Evolutionary conservation across 2,797 vertebrate species (phyloP).

Genomic region (Typhlichthys subterraneus): DNA sequence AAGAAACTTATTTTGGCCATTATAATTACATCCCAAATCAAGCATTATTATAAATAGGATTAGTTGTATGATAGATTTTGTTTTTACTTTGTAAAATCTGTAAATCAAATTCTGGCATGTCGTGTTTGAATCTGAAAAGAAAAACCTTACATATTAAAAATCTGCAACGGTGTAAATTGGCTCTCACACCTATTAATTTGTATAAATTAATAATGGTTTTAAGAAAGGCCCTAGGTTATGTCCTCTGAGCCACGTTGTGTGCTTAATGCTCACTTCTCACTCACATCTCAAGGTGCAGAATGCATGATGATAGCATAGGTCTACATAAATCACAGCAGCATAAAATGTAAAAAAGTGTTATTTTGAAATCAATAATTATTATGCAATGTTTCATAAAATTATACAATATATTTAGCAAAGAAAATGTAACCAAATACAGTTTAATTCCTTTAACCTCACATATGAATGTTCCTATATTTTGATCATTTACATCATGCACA

Average conservation of each 20-base stretch:
- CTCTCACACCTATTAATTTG: conserved; percentile 1
- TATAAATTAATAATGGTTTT: conserved; percentile 35
- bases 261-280: conserved; percentile 32
- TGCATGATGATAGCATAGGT: conserved; percentile 24
- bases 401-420: neutral
- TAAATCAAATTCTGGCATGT: conserved; percentile 32
- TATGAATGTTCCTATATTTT: no score
- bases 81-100: conserved; percentile 3
- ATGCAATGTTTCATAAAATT: conserved; percentile 51
- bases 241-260: conserved; percentile 61
- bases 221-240: conserved; percentile 57
- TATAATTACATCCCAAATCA: no score
- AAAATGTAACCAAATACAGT: no score
- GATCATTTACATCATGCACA: no score
- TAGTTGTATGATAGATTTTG: no score
- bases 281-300: conserved; percentile 23
- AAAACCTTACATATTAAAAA: neutral
- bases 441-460: no score
- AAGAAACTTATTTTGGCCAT: no score
- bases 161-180: conserved; percentile 1
- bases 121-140: conserved; percentile 12
- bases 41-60: conserved; percentile 8
- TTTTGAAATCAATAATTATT: conserved; percentile 56
- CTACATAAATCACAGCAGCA: conserved; percentile 42
- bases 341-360: conserved; percentile 32